A percentile compares a stretch with the other conserved stretches of the same genome.
phyloP scores from a whole-genome alignment of 2,888 invertebrate species.

The Chymomyza procnemis region DNA sequence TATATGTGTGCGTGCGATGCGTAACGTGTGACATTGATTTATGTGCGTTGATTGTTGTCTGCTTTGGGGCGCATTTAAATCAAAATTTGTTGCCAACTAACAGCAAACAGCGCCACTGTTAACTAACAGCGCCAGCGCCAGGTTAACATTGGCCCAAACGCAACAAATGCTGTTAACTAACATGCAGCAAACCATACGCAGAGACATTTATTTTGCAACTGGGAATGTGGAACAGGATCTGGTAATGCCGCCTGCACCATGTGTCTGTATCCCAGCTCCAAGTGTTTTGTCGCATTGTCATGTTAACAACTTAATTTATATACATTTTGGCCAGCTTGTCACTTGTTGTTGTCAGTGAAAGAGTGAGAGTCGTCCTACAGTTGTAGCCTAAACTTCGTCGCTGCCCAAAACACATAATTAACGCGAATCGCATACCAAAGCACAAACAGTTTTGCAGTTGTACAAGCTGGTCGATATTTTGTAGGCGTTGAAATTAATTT shows the following conservation, averaged over 20 bases:
- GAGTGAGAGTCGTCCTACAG: not conserved
- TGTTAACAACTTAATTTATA: conserved; percentile 78
- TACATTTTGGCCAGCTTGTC: conserved; percentile 58
- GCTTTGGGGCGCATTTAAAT: conserved; percentile 11
- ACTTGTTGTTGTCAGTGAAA: conserved; percentile 33
- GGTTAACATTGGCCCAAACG: not conserved
- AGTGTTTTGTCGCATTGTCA: conserved; percentile 75
- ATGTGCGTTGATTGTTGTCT: conserved; percentile 33
- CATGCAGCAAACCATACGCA: not conserved
- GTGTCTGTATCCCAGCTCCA: not conserved
- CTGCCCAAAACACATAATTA: conserved; percentile 53
- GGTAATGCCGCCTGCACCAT: not conserved
- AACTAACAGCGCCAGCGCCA: conserved; percentile 31
- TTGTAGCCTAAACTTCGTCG: not conserved
- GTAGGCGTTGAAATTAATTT: conserved; percentile 78
- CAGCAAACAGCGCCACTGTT: conserved; percentile 28
- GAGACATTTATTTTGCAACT: not conserved
- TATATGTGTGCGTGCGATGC: too few relatives aligned
- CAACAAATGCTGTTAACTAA: conserved; percentile 9
- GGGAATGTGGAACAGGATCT: not conserved
- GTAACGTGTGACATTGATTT: conserved; percentile 53
- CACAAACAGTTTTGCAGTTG: not conserved
- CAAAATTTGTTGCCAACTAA: conserved; percentile 1
- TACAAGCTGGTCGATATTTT: conserved; percentile 28
- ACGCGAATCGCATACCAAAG: conserved; percentile 21